These are phyloP conservation scores for Crossocerus cetratus DNA, from an alignment of 2,888 invertebrate species.

Conservation along the genomic window DNA sequence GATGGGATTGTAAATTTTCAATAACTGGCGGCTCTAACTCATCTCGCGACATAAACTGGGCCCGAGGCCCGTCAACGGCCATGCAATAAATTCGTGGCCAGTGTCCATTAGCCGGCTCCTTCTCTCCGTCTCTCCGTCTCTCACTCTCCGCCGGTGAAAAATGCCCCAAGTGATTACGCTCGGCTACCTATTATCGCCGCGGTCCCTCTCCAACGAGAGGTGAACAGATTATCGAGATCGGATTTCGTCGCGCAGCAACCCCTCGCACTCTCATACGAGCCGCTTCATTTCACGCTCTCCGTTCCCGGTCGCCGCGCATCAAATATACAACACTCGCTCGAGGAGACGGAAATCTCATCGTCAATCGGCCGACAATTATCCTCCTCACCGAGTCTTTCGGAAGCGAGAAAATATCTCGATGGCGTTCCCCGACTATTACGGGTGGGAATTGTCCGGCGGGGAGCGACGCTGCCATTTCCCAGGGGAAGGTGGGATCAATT, in stretches of 20 bases:
- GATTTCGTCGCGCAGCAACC: neutral
- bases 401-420: too few relatives aligned
- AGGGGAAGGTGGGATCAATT: slow-evolving; percentile 8
- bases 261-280: neutral
- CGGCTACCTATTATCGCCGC: neutral
- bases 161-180: slow-evolving; percentile 18
- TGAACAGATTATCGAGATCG: neutral
- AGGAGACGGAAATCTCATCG: neutral
- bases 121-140: neutral
- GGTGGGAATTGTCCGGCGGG: too few relatives aligned
- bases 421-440: too few relatives aligned
- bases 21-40: slow-evolving; percentile 5
- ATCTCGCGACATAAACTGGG: slow-evolving; percentile 3
- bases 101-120: neutral
- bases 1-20: slow-evolving; percentile 22
- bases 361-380: neutral
- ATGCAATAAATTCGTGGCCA: slow-evolving; percentile 21
- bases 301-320: neutral
- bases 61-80: neutral
- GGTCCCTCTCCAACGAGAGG: neutral
- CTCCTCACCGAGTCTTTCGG: neutral
- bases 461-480: too few relatives aligned
- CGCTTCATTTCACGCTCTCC: neutral
- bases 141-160: slow-evolving; percentile 6
- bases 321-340: neutral